Evolutionary conservation across 2,113 vertebrate species (phyloP), one percentile per base, ranked within the genome.

Genomic region (Cryptotis parvus): DNA sequence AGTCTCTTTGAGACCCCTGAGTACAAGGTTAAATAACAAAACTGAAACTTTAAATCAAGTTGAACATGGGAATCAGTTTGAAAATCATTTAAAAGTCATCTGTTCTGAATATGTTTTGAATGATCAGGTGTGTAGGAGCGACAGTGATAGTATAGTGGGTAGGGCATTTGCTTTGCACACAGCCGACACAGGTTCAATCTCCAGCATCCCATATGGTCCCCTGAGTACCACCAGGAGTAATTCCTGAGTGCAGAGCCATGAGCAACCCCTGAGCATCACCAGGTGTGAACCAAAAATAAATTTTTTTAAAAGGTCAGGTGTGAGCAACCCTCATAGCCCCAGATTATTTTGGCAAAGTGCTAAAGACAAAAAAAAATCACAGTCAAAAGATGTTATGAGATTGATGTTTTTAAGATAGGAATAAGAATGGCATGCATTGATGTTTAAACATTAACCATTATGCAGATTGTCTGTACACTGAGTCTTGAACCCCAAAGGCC

Each of bases 401-500:
- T 70, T 77, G 39, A 43, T 82, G 61, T 83, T 77, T 72, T 78
- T 55, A 27, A 86, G 84, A n/a, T 55, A 70, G 68, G 31, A 35
- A 8, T 68, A 66, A 37, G 86, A 77, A 20, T 73, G 82, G 58
- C 31, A 66, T 3, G 37, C 4, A 70, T 35, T 69, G 43, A 77
- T 31, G 52, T 76, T 79, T 18, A 81, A 80, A 14, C 31, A 80
- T 66, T 37, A 55, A 75, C 37, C 22, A 49, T 58, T 72, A 41
- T 43, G 27, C 3, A 63, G 24, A 31, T 84, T 69, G 18, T 22
- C 16, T 18, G 10, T 55, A 11, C 81, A 22, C 33, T 55, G 27
- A 63, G 27, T 27, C 22, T 63, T 24, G 61, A 63, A 4, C 52
- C 52, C 16, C 52, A 10, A 14, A 4, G 18, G 52, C 52, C 18